Conservation (phyloP, 2,888 invertebrate species). For the Sarcophaga subvicina region DNA sequence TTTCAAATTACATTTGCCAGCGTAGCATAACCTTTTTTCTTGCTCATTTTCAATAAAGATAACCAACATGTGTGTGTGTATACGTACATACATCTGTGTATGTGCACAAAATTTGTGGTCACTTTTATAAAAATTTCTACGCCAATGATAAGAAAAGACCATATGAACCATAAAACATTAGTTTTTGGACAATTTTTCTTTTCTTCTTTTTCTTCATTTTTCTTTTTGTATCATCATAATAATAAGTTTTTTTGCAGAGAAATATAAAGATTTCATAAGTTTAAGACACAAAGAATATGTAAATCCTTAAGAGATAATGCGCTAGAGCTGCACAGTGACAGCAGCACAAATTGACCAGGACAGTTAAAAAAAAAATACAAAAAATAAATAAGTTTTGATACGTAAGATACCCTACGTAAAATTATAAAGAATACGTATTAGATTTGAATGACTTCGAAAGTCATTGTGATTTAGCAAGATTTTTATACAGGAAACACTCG, state of each 20-base stretch:
- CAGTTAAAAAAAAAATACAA: not conserved
- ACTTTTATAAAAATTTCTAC: conserved; percentile 32
- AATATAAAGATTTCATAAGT: conserved; percentile 50
- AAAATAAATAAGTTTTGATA: too few species aligned
- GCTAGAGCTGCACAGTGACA: conserved; percentile 80
- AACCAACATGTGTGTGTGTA: not conserved
- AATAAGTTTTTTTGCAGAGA: conserved; percentile 14
- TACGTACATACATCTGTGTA: not conserved
- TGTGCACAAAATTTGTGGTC: conserved; percentile 26
- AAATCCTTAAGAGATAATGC: conserved; percentile 80
- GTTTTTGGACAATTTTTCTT: not conserved
- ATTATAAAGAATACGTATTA: too few species aligned
- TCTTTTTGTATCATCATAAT: conserved; percentile 1
- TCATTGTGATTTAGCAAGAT: too few species aligned
- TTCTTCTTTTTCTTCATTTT: not conserved
- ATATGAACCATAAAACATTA: conserved; percentile 6
- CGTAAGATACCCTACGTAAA: too few species aligned
- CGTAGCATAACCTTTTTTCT: conserved; percentile 6
- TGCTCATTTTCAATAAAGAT: not conserved
- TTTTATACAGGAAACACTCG: too few species aligned
- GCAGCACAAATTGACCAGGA: conserved; percentile 75
- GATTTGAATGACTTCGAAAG: too few species aligned
- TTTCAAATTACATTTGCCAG: conserved; percentile 21
- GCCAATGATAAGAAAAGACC: not conserved
- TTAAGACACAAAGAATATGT: conserved; percentile 72